Conservation (phyloP, 2,113 vertebrate genomes). For the Corythaixoides concolor region DNA sequence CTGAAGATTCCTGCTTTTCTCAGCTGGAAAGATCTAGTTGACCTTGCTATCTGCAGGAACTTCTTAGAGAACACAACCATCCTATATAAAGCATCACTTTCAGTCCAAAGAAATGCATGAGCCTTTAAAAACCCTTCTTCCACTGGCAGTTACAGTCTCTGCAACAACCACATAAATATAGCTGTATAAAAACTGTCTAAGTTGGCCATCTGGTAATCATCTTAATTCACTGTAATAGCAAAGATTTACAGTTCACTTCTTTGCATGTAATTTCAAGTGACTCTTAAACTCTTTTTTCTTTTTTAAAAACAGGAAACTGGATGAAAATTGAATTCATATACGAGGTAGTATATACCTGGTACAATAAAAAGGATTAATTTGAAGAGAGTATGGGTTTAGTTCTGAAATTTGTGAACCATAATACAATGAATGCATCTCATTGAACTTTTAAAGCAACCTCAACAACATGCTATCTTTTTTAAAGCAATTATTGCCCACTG, state of each 20-base stretch:
- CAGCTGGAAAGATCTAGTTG: not conserved
- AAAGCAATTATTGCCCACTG: not conserved
- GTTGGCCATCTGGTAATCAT: not conserved
- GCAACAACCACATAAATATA: not conserved
- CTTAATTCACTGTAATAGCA: not conserved
- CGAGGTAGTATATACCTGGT: not conserved
- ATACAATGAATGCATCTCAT: not conserved
- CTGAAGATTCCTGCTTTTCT: not conserved
- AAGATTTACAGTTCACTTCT: not conserved
- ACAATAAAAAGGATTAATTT: not conserved
- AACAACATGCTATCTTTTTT: not conserved
- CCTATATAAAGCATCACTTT: not conserved
- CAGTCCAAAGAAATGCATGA: not conserved
- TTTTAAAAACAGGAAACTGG: not conserved
- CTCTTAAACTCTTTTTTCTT: not conserved
- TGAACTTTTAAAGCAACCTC: not conserved
- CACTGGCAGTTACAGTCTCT: not conserved
- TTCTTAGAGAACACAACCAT: not conserved
- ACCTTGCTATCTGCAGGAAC: not conserved
- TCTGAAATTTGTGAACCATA: not conserved
- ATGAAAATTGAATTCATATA: not conserved
- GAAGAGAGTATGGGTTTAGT: not conserved
- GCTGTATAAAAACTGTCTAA: not conserved
- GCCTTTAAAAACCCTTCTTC: not conserved
- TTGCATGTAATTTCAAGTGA: not conserved